Evolutionary conservation across 2,888 invertebrate genomes (phyloP), one percentile per base, ranked within the genome.

Genomic region (Lycophotia porphyrea): DNA sequence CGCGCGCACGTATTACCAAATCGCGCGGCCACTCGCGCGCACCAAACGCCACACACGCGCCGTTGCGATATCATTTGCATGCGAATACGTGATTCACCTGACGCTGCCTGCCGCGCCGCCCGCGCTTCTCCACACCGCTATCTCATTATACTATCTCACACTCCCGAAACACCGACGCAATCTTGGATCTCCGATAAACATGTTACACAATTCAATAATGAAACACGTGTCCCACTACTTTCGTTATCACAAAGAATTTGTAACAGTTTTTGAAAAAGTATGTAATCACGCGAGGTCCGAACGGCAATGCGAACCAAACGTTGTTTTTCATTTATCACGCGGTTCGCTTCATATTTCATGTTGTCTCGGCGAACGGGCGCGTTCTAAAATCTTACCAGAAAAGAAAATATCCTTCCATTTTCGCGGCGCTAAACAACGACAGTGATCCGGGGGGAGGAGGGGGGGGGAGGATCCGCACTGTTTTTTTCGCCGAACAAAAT

Each of bases 261-360:
- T 78, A 81, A 78, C 77, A 80, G 71, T 78, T 80, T 84, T 82
- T 76, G 77, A 84, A 85, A 86, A 84, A 82, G 73, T 86, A 81
- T 82, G 84, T 84, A 87, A 90, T 89, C 87, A 86, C 85, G 85
- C 84, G 74, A 80, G 69, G 87, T 84, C 85, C 88, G 84, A 72
- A 63, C 63, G 63, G 39, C 72, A 74, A 79, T 78, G 66, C 74
- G 76, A 84, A 76, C 80, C 78, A 78, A 83, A 83, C 61, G 71
- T 73, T 82, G 78, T 83, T 83, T 88, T 87, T 87, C 90, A 90
- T 91, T 89, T 89, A 89, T 90, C 89, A 89, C 87, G 63, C 76
- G 75, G 82, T 82, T 81, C 87, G 80, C 81, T 89, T 89, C 89
- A 90, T 91, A 91, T 89, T 91, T 90, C 89, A 90, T 81, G 87